A percentile compares a stretch with the other conserved stretches of the same genome.
These are phyloP conservation scores for Oreotragus oreotragus DNA, from an alignment of 2,113 vertebrate species.

Conservation along the genomic window DNA sequence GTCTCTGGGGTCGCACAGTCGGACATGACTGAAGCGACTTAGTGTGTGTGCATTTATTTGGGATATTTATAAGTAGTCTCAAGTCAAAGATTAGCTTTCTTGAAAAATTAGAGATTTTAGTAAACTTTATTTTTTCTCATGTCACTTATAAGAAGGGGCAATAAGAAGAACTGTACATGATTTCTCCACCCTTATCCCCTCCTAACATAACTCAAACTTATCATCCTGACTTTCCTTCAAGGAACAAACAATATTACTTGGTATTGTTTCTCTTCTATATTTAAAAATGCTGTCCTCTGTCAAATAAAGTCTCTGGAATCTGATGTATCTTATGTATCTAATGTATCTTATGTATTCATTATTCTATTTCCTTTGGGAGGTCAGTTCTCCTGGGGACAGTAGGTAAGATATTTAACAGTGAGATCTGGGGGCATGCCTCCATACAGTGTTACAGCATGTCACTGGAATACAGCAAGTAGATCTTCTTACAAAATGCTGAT, in stretches of 20 bases:
- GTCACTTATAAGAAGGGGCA: not conserved
- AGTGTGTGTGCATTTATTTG: not conserved
- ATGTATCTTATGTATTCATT: not conserved
- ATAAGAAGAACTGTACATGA: not conserved
- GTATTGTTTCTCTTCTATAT: not conserved
- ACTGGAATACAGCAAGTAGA: not conserved
- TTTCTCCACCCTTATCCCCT: not conserved
- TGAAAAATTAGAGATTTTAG: not conserved
- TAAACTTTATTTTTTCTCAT: conserved; percentile 3
- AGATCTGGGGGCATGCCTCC: not conserved
- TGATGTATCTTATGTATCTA: not conserved
- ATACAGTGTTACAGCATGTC: not conserved
- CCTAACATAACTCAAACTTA: not conserved
- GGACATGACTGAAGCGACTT: too few relatives aligned
- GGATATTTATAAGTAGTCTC: not conserved
- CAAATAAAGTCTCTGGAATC: not conserved
- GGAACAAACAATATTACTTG: not conserved
- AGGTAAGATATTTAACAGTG: not conserved
- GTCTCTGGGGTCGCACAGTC: too few relatives aligned
- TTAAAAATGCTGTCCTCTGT: conserved; percentile 13
- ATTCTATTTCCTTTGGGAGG: not conserved
- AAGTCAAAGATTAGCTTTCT: not conserved
- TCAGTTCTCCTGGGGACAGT: not conserved
- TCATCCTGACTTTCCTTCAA: not conserved
- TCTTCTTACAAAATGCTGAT: not conserved